A percentile compares a stretch with the other conserved stretches of the same genome.
phyloP scores from a whole-genome alignment of 2,888 invertebrate species.

The Lycocerus yunnanus region DNA sequence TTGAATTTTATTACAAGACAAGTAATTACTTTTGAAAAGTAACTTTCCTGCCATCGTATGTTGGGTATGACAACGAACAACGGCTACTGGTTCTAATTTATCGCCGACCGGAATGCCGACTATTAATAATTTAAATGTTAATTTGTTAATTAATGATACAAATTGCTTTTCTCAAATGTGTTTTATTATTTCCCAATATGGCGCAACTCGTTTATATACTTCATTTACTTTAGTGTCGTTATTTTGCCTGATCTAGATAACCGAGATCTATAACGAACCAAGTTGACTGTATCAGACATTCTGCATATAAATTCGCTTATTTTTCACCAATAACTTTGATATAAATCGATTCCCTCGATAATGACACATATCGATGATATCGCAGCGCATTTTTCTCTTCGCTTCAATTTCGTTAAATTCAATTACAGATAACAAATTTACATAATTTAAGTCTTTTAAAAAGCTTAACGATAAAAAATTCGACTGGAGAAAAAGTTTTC shows the following conservation, averaged over 20 bases:
- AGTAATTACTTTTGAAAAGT: slow-evolving; percentile 32
- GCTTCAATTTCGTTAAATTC: background rate
- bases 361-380: slow-evolving; percentile 14
- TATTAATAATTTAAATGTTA: slow-evolving; percentile 59
- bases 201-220: slow-evolving; percentile 30
- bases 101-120: slow-evolving; percentile 49
- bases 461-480: background rate
- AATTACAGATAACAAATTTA: background rate
- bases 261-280: slow-evolving; percentile 24
- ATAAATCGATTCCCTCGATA: slow-evolving; percentile 19
- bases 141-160: slow-evolving; percentile 60
- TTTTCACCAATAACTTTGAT: slow-evolving; percentile 29
- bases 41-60: slow-evolving; percentile 19
- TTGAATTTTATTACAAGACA: slow-evolving; percentile 32
- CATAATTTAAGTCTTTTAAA: background rate
- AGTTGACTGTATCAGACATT: slow-evolving; percentile 17
- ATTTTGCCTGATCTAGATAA: slow-evolving; percentile 28
- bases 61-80: slow-evolving; percentile 28
- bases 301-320: slow-evolving; percentile 36
- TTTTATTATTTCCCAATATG: slow-evolving; percentile 51
- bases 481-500: background rate
- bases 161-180: slow-evolving; percentile 57
- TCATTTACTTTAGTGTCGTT: slow-evolving; percentile 20
- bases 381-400: background rate
- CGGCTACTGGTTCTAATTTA: slow-evolving; percentile 49